A percentile compares a stretch with the other conserved stretches of the same genome.
Evolutionary conservation across 2,888 invertebrate genomes (phyloP).

Genomic region (Drosophila monieri): DNA sequence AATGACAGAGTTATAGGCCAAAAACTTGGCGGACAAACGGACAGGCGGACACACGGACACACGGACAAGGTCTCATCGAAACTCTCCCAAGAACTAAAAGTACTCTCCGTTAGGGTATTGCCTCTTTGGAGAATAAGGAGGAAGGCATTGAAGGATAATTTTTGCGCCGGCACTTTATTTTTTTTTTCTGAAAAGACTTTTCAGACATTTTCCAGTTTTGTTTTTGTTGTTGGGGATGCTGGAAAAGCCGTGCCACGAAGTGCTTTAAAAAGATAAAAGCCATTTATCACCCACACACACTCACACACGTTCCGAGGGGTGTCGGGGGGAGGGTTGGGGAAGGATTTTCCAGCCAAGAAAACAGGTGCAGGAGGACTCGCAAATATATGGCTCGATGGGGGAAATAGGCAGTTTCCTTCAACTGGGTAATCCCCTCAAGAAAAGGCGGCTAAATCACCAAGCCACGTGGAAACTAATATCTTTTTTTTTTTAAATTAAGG

Average conservation of each 20-base stretch:
- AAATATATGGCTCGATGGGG: slow-evolving; percentile 2
- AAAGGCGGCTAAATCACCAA: not conserved
- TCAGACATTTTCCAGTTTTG: slow-evolving; percentile 9
- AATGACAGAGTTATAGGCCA: too few species aligned
- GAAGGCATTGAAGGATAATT: slow-evolving; percentile 52
- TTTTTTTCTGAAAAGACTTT: slow-evolving; percentile 13
- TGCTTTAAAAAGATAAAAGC: slow-evolving; percentile 79
- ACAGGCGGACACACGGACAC: too few species aligned
- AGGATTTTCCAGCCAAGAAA: not conserved
- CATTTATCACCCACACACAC: slow-evolving; percentile 74
- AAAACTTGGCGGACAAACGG: too few species aligned
- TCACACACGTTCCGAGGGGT: slow-evolving; percentile 8
- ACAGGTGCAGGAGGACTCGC: slow-evolving; percentile 33
- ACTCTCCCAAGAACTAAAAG: not conserved
- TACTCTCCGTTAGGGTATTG: not conserved
- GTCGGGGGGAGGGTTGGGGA: not conserved
- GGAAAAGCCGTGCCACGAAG: slow-evolving; percentile 69
- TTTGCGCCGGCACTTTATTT: slow-evolving; percentile 4
- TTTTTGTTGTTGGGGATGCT: slow-evolving; percentile 14
- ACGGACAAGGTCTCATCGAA: too few species aligned
- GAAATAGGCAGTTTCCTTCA: slow-evolving; percentile 56
- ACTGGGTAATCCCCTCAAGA: slow-evolving; percentile 56
- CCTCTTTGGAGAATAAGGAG: not conserved
- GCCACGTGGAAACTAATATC: not conserved
- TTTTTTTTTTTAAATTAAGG: too few species aligned